These are phyloP conservation scores for Marmota flaviventris DNA, from an alignment of 2,113 vertebrate species.

Conservation along the genomic window DNA sequence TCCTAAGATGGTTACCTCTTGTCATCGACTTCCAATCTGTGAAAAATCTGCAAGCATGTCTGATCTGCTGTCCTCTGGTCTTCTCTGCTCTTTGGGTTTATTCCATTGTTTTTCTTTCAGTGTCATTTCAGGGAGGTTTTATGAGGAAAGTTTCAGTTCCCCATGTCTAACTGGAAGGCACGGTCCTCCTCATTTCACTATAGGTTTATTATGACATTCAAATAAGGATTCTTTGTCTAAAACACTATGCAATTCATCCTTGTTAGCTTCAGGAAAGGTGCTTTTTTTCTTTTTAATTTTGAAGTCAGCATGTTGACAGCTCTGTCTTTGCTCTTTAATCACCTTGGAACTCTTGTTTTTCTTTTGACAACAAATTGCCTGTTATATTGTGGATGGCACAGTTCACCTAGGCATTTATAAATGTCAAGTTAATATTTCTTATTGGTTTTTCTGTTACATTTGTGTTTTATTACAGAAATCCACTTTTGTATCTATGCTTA, in stretches of 20 bases:
- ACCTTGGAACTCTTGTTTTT: constrained; percentile 29
- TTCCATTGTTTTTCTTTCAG: background rate
- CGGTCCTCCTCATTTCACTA: background rate
- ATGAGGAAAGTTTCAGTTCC: background rate
- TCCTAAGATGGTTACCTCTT: background rate
- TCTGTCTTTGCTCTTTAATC: constrained; percentile 41
- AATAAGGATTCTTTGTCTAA: background rate
- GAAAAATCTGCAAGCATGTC: background rate
- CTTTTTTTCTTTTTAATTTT: background rate
- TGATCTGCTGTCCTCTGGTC: background rate
- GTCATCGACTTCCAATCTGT: constrained; percentile 7
- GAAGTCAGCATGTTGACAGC: background rate
- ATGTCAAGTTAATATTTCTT: background rate
- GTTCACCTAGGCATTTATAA: background rate
- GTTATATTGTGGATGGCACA: background rate
- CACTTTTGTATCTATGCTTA: background rate
- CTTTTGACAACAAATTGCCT: background rate
- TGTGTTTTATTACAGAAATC: background rate
- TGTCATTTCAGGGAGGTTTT: background rate
- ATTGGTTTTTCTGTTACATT: background rate
- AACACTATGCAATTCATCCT: background rate
- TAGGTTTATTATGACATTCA: constrained; percentile 29
- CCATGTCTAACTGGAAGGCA: background rate
- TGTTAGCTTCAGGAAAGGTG: background rate
- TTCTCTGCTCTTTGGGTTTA: background rate